Base-by-base conservation (phyloP, 2,888 invertebrate species). In the Crocallis elinguaria region DNA sequence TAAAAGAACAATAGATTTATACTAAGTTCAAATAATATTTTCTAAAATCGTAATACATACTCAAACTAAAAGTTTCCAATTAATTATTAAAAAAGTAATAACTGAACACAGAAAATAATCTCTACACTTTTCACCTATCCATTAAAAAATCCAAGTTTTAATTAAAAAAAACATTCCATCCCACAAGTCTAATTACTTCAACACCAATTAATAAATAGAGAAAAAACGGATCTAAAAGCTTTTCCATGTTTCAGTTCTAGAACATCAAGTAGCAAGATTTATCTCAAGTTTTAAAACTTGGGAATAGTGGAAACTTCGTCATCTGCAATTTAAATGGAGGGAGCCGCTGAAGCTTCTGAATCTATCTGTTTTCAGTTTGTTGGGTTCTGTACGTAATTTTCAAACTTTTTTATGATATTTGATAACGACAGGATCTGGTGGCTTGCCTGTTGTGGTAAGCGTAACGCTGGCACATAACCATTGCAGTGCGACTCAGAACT, bases 221-320 rank as follows among this genome's bases (percentile, higher is more conserved):
- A 14, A 39, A 39, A 33, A 51, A 42, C 39, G 39, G 27, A 35
- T 30, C 42, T 72, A 59, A 73, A 62, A 72, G 66, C 69, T 54
- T 71, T 70, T 11, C 56, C 60, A 35, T 65, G 69, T 67, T 48
- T 37, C 38, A 46, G 14, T 60, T 46, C 6, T 33, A 52, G 36
- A 29, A 13, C 32, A 33, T 21, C 35, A 16, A 52, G 16, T 45
- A 42, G 52, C 46, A 29, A 39, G 45, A 46, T 35, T 42, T 44
- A 59, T 59, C 59, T 42, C 30, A 37, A 61, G 62, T 58, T 64
- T 62, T 52, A 36, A 63, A 71, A 64, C 64, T 61, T 63, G 29
- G 46, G 48, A 62, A 62, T 64, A 63, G 64, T 64, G 53, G 44
- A 52, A 62, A 65, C 57, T 66, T 51, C 17, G 14, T 45, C 48